These are phyloP conservation scores for Drosophila algonquin DNA, from an alignment of 2,888 invertebrate genomes.

Conservation along the genomic window DNA sequence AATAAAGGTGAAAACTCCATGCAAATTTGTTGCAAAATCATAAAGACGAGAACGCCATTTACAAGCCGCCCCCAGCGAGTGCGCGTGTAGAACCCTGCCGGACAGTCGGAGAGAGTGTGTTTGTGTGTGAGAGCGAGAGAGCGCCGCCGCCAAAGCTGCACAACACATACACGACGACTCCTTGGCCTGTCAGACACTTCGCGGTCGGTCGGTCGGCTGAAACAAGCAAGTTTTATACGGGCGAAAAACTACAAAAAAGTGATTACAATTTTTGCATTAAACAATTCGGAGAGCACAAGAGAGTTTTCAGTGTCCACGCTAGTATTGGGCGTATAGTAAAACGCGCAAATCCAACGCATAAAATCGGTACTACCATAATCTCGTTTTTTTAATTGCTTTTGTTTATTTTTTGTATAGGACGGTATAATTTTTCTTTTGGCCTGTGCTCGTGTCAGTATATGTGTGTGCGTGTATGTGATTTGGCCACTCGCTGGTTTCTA, in stretches of 20 bases:
- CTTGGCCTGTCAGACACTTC: constrained; percentile 65
- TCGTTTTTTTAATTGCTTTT: constrained; percentile 81
- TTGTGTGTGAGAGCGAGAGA: constrained; percentile 60
- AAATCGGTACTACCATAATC: constrained; percentile 72
- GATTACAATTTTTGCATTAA: constrained; percentile 59
- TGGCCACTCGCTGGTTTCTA: constrained; percentile 64
- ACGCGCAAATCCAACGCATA: constrained; percentile 60
- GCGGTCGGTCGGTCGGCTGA: constrained; percentile 69
- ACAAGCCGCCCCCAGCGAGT: constrained; percentile 52
- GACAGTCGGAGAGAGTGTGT: constrained; percentile 27
- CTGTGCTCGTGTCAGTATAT: constrained; percentile 61
- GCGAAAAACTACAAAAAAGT: constrained; percentile 65
- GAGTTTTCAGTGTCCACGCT: constrained; percentile 43
- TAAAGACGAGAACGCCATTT: constrained; percentile 64
- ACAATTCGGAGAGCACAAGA: constrained; percentile 37
- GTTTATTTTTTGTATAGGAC: constrained; percentile 81
- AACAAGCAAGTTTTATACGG: constrained; percentile 75
- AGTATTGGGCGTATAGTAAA: constrained; percentile 49
- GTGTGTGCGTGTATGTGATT: constrained; percentile 56
- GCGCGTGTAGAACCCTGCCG: constrained; percentile 40
- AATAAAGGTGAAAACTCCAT: constrained; percentile 60
- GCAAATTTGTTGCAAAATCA: constrained; percentile 67
- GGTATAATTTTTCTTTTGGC: constrained; percentile 76
- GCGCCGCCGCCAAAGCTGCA: constrained; percentile 60
- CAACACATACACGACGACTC: constrained; percentile 75